These are phyloP conservation scores for Endotricha flammealis DNA, from an alignment of 2,888 invertebrate genomes.

Conservation along the genomic window DNA sequence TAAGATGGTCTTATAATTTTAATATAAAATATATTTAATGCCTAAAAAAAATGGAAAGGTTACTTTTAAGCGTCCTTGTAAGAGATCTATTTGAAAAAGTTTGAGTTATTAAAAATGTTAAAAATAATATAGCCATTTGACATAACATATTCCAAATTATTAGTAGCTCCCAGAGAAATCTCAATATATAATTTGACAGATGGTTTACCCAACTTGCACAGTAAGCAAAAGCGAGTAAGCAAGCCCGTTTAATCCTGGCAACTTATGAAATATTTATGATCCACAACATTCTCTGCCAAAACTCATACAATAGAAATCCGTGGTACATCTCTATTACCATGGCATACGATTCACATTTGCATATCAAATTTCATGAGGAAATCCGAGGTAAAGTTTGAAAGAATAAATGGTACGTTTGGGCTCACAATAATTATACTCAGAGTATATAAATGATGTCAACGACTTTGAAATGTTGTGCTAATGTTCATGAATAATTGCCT, in stretches of 20 bases:
- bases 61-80: too few relatives aligned
- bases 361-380: conserved; percentile 8
- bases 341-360: conserved; percentile 3
- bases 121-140: too few relatives aligned
- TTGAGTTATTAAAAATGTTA: too few relatives aligned
- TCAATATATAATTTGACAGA: conserved; percentile 6
- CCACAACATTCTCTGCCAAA: conserved; percentile 19
- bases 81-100: too few relatives aligned
- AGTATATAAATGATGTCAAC: conserved; percentile 9
- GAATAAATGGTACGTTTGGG: conserved; percentile 21
- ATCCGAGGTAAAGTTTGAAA: conserved; percentile 11
- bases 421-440: conserved; percentile 9
- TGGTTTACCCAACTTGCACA: background rate
- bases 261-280: conserved; percentile 55
- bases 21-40: too few relatives aligned
- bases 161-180: too few relatives aligned
- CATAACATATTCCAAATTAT: too few relatives aligned
- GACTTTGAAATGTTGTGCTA: conserved; percentile 12
- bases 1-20: too few relatives aligned
- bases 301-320: background rate
- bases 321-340: background rate
- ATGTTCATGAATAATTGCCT: conserved; percentile 9
- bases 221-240: background rate
- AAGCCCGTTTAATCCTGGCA: conserved; percentile 8
- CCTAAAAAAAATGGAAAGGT: too few relatives aligned